Conservation (phyloP, 1,140 invertebrate species). For the Elysia chlorotica region DNA sequence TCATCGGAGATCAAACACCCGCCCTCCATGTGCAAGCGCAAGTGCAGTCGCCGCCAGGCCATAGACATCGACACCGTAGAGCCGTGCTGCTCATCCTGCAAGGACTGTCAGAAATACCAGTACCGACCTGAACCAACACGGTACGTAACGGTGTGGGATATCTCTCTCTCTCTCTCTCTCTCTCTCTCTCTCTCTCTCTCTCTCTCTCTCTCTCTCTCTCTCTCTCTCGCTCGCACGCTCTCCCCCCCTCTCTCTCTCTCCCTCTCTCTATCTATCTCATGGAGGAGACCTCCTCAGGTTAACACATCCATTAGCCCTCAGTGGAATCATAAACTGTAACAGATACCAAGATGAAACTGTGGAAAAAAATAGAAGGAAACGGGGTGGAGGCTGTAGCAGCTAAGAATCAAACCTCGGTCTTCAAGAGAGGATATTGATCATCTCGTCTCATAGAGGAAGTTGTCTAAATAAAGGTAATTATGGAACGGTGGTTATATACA, state of each 20-base stretch:
- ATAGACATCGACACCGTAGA: conserved; percentile 90
- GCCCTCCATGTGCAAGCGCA: conserved; percentile 85
- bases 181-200: background rate
- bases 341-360: no score
- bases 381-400: no score
- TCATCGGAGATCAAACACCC: conserved; percentile 74
- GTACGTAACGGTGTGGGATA: background rate
- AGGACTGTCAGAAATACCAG: conserved; percentile 88
- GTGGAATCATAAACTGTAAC: no score
- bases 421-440: no score
- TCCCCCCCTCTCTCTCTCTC: conserved; percentile 2
- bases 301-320: no score
- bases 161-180: background rate
- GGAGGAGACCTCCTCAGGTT: no score
- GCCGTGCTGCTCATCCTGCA: conserved; percentile 95
- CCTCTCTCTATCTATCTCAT: conserved; percentile 2
- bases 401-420: no score
- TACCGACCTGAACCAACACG: conserved; percentile 60
- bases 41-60: conserved; percentile 84
- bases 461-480: no score
- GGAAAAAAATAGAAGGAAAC: no score
- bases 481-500: no score
- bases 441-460: no score
- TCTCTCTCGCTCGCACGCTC: background rate
- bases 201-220: background rate